Base-by-base conservation (phyloP, 2,113 vertebrate genomes). In the Coptodon rendalli region DNA sequence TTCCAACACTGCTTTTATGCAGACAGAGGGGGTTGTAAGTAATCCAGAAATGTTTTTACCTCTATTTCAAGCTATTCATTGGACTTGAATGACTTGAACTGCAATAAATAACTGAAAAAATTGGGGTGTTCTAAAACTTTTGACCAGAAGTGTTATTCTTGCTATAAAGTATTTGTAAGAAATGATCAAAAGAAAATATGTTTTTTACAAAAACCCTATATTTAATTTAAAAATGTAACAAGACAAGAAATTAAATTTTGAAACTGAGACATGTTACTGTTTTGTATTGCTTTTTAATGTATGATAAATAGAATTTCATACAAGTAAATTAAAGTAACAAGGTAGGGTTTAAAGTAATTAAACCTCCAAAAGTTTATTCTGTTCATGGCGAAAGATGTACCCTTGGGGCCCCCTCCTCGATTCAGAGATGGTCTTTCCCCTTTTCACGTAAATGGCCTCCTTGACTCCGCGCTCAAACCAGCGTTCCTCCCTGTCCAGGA, bases 371-470 rank as follows among this genome's bases (percentile, higher is more conserved):
- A 54, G n/a, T 54, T 22, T 22, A 54, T 54, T 54, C n/a, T 54
- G n/a, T 22, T 54, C n/a, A 54, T 22, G 52, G 52, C 2, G 52
- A 54, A 22, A 22, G 52, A 54, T 54, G 52, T 54, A 22, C 0
- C 52, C 52, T 54, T 54, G 0, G 0, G 14, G 52, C 0, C 52
- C 9, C 9, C 52, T 54, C 52, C n/a, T 54, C 0, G 2, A 54
- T 54, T 54, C 52, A 54, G 52, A 54, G n/a, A 54, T 54, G 52
- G 52, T 22, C 52, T 54, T 54, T 54, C 1, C 2, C 2, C 19
- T 52, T 52, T 52, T 52, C 17, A 52, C 1, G 17, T n/a, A 52
- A 52, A 52, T 52, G 17, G 50, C 5, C 50, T 52, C 19, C 5
- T 54, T 1, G 52, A 54, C n/a, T 11, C 52, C 5, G 1, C 9